Evolutionary conservation across 1,140 invertebrate genomes (phyloP).

Genomic region (Bathynomus jamesi): DNA sequence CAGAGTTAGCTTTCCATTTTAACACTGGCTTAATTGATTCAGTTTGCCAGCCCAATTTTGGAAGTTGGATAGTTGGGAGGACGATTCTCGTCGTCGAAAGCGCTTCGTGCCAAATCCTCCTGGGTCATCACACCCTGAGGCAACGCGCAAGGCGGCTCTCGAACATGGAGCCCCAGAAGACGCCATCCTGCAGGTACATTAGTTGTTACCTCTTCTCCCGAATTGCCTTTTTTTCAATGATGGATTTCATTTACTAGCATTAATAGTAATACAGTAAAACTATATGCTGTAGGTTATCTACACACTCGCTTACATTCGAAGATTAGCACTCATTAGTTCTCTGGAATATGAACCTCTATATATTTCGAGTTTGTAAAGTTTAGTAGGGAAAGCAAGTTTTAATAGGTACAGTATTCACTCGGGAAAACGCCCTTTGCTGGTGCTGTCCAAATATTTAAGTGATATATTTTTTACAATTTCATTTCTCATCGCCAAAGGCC

Average conservation of each 20-base stretch:
- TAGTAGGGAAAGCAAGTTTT: no score
- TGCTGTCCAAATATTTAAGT: not conserved
- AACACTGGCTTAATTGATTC: not conserved
- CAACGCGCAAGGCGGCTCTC: constrained; percentile 75
- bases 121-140: constrained; percentile 85
- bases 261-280: no score
- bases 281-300: not conserved
- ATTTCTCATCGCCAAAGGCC: constrained; percentile 56
- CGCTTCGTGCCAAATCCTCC: constrained; percentile 90
- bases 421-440: not conserved
- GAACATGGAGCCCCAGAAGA: constrained; percentile 85
- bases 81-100: constrained; percentile 89
- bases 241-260: no score
- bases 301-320: not conserved
- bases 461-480: not conserved
- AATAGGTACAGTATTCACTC: no score
- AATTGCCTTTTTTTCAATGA: no score
- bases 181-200: constrained; percentile 79
- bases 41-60: constrained; percentile 46
- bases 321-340: not conserved
- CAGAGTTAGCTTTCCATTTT: no score
- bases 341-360: not conserved
- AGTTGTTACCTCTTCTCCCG: no score
- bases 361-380: not conserved
- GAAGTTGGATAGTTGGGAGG: constrained; percentile 98